Conservation (phyloP, 2,797 vertebrate species). For the Darevskia mixta region DNA sequence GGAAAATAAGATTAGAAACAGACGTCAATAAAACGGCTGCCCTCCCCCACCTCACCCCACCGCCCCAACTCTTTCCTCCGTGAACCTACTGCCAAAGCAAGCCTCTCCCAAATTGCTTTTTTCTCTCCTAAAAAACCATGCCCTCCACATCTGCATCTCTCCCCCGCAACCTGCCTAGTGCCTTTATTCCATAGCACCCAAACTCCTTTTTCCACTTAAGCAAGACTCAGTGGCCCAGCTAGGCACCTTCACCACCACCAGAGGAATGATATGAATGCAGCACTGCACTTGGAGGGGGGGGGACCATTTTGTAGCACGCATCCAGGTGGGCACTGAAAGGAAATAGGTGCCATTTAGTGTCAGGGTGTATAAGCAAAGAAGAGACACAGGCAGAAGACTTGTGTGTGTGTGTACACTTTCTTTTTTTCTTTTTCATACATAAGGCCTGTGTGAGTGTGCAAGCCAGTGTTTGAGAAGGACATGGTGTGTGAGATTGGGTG, state of each 20-base stretch:
- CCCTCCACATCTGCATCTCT: not conserved
- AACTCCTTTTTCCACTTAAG: constrained; percentile 15
- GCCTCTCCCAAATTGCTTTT: not conserved
- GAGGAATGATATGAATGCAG: not conserved
- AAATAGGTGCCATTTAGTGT: not conserved
- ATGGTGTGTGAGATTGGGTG: not conserved
- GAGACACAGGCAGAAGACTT: not conserved
- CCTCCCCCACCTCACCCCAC: not conserved
- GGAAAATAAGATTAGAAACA: constrained; percentile 34
- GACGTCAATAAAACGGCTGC: constrained; percentile 11
- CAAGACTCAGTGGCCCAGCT: not conserved
- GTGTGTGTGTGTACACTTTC: not conserved
- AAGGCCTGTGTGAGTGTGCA: not conserved
- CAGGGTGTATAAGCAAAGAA: not conserved
- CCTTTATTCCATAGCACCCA: not conserved
- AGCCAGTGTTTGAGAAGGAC: not conserved
- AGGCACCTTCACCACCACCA: not conserved
- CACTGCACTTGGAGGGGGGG: not conserved
- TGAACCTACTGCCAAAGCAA: not conserved
- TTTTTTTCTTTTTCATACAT: no score
- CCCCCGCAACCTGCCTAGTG: not conserved
- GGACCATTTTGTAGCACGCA: not conserved
- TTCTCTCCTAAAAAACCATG: not conserved
- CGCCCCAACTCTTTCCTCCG: not conserved
- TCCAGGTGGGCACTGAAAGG: constrained; percentile 8